Base-by-base conservation (phyloP, 2,888 invertebrate species). In the Plagiodera versicolora region DNA sequence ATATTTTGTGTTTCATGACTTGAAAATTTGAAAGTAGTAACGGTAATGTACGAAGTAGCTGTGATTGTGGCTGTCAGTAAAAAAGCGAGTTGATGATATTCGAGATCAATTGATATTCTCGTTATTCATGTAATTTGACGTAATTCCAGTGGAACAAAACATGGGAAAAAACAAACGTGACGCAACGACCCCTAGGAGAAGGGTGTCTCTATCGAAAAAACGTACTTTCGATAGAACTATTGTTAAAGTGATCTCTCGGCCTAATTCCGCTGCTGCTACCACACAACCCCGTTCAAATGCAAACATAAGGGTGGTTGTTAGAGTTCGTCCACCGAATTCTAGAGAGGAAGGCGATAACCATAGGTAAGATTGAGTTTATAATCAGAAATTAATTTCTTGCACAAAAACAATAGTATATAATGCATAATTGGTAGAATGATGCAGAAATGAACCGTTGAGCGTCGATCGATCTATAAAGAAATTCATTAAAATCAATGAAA, bases 271-370 rank as follows among this genome's bases (percentile, higher is more conserved):
- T 17, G 50, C 52, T 30, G 44, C 53, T 11, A 32, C 16, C 32
- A 45, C 35, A 16, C 35, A 60, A 58, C 9, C 35, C 17, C 49
- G 61, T 6, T 20, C 63, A n/a, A 57, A 60, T 11, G 80, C 85
- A 11, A 89, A 87, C 71, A 89, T 94, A 20, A 89, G 88, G 81
- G 95, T 95, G 3, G 90, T 90, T 53, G 91, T 95, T 0, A 84
- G 95, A 49, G 89, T 95, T 1, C 83, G 95, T n/a, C 95, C 95
- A 1, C 82, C 87, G 54, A 94, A 90, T 79, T 81, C 83, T 0
- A 84, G 81, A 30, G 95, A 95, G 80, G 71, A 80, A 61, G 83
- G 69, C 14, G 75, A 73, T 64, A 77, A 79, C 60, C 66, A 55
- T 58, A 75, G 74, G 79, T 77, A 69, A 67, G 67, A n/a, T n/a